Percentiles rank a stretch among this genome's conserved stretches.
These are phyloP conservation scores for Gymnopithys bicolor DNA, from an alignment of 2,797 vertebrate species.

Conservation along the genomic window DNA sequence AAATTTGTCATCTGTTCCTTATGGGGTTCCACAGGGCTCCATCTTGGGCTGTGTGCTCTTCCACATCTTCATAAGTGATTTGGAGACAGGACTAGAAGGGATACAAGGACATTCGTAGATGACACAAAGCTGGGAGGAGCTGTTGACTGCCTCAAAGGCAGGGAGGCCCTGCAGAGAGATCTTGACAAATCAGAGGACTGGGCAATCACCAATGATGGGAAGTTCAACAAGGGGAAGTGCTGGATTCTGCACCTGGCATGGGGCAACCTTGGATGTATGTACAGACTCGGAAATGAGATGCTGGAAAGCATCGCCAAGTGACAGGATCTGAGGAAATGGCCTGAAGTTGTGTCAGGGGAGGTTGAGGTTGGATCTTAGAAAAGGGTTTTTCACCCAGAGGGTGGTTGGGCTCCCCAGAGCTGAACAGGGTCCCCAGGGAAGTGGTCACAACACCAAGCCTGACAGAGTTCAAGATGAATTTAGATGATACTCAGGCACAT, in stretches of 20 bases:
- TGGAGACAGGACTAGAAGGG: background rate
- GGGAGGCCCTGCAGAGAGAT: background rate
- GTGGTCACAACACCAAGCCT: background rate
- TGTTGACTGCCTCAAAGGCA: background rate
- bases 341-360: background rate
- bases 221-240: background rate
- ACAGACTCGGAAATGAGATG: background rate
- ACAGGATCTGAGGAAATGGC: background rate
- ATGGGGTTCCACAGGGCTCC: background rate
- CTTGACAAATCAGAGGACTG: background rate
- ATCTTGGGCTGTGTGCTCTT: background rate
- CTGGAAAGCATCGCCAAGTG: background rate
- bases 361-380: background rate
- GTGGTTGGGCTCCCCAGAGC: too few relatives aligned
- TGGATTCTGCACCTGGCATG: background rate
- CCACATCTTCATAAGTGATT: background rate
- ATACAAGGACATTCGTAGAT: background rate
- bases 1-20: background rate
- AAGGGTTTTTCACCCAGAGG: background rate
- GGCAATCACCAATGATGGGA: background rate
- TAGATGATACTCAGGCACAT: background rate
- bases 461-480: background rate
- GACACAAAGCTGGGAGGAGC: background rate
- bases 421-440: background rate
- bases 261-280: background rate